phyloP scores from a whole-genome alignment of 2,888 invertebrate species.

The Pterobdella sp. region DNA sequence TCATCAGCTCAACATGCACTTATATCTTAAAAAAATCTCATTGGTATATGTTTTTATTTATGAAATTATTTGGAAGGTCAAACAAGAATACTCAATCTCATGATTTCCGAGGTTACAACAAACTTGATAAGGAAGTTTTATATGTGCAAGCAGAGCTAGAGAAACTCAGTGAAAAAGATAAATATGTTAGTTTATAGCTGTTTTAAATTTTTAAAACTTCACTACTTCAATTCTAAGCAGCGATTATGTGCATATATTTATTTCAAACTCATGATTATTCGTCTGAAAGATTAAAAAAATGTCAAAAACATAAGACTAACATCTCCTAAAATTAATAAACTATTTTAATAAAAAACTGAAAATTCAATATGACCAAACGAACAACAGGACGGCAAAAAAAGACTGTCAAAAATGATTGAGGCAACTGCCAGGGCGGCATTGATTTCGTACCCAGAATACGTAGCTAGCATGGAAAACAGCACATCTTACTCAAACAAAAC shows the following conservation, averaged over 20 bases:
- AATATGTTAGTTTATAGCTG: neutral
- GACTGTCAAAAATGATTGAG: slow-evolving; percentile 23
- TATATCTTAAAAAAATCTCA: neutral
- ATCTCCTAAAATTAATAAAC: neutral
- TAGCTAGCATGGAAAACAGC: neutral
- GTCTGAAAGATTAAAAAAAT: too few relatives aligned
- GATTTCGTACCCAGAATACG: slow-evolving; percentile 12
- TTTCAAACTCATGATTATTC: too few relatives aligned
- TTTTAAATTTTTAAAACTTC: neutral
- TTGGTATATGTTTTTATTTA: neutral
- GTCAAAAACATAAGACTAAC: neutral
- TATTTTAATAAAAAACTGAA: neutral
- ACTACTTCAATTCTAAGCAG: too few relatives aligned
- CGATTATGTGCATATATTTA: too few relatives aligned
- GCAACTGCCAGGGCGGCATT: slow-evolving; percentile 22
- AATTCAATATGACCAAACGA: too few relatives aligned
- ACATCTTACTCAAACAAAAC: neutral
- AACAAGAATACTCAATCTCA: neutral
- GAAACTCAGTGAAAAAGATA: neutral
- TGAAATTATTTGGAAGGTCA: neutral
- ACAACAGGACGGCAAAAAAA: slow-evolving; percentile 1
- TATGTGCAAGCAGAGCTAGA: slow-evolving; percentile 20
- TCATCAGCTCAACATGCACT: neutral
- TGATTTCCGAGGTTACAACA: neutral
- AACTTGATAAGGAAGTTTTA: slow-evolving; percentile 17